These are phyloP conservation scores for Synanthedon andrenaeformis DNA, from an alignment of 2,888 invertebrate genomes.

Conservation along the genomic window DNA sequence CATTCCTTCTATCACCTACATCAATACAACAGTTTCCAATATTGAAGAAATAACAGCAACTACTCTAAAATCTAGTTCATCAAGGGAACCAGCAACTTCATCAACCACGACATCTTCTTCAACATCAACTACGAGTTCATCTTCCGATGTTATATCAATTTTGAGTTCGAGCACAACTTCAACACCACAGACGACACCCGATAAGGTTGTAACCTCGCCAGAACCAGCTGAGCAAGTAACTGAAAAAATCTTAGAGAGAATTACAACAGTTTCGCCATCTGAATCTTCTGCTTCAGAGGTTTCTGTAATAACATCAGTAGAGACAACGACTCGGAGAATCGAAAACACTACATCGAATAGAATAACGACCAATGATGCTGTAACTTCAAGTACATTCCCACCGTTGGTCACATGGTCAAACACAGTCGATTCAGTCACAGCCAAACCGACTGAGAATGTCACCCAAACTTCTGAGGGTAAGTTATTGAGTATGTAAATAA, in stretches of 20 bases:
- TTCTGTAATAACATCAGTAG: slow-evolving; percentile 3
- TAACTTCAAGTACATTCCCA: slow-evolving; percentile 30
- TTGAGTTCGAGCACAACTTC: slow-evolving; percentile 7
- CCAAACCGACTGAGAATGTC: slow-evolving; percentile 27
- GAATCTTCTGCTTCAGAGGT: slow-evolving; percentile 8
- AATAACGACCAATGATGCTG: slow-evolving; percentile 22
- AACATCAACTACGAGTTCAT: slow-evolving; percentile 17
- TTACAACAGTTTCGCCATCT: slow-evolving; percentile 3
- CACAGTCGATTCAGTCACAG: slow-evolving; percentile 33
- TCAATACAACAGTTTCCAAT: slow-evolving; percentile 34
- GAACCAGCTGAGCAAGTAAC: slow-evolving; percentile 10
- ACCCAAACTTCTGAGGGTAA: slow-evolving; percentile 38
- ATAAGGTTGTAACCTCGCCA: slow-evolving; percentile 9
- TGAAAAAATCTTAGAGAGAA: neutral
- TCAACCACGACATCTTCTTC: slow-evolving; percentile 19
- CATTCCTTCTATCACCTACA: slow-evolving; percentile 44
- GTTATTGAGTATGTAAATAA: slow-evolving; percentile 8
- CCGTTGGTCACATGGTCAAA: slow-evolving; percentile 69
- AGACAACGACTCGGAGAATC: slow-evolving; percentile 14
- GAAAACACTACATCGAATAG: slow-evolving; percentile 17
- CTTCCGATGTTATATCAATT: slow-evolving; percentile 5
- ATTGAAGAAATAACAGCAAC: slow-evolving; percentile 16
- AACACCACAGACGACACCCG: slow-evolving; percentile 6
- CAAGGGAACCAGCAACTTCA: slow-evolving; percentile 4
- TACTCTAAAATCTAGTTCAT: slow-evolving; percentile 1